Conservation (phyloP, 2,888 invertebrate genomes). For the Luffia ferchaultella region DNA sequence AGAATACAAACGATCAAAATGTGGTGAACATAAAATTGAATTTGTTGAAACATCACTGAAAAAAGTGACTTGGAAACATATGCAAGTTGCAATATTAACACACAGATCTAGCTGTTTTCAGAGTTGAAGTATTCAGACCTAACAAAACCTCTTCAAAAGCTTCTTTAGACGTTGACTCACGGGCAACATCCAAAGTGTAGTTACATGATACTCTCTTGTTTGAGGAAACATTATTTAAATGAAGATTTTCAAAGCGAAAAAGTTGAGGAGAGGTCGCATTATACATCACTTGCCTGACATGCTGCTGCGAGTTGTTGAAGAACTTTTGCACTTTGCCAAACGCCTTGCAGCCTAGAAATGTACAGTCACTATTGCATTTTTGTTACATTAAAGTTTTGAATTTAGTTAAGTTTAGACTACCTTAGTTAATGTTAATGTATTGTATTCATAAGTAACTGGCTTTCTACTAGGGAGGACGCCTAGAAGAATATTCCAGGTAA, state of each 20-base stretch:
- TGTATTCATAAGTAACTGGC: too few species aligned
- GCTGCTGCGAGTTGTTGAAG: constrained; percentile 31
- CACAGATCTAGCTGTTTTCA: too few species aligned
- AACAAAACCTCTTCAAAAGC: not conserved
- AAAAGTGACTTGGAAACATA: too few species aligned
- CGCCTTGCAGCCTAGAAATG: constrained; percentile 45
- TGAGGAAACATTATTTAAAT: constrained; percentile 40
- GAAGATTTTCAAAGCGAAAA: constrained; percentile 42
- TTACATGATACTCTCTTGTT: constrained; percentile 31
- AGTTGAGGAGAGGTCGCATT: constrained; percentile 32
- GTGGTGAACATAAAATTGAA: too few species aligned
- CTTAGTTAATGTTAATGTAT: too few species aligned
- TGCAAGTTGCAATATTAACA: too few species aligned
- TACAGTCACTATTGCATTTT: constrained; percentile 17
- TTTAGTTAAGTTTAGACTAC: too few species aligned
- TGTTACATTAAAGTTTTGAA: not conserved
- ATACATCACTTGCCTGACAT: constrained; percentile 39
- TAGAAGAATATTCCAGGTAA: too few species aligned
- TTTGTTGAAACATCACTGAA: too few species aligned
- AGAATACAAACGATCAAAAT: too few species aligned
- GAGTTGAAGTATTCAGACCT: too few species aligned
- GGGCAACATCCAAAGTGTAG: constrained; percentile 7
- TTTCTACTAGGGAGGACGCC: too few species aligned
- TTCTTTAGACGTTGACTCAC: not conserved
- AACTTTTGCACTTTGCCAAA: constrained; percentile 53